Evolutionary conservation across 2,113 vertebrate genomes (phyloP).

Genomic region (Noturus placidus): DNA sequence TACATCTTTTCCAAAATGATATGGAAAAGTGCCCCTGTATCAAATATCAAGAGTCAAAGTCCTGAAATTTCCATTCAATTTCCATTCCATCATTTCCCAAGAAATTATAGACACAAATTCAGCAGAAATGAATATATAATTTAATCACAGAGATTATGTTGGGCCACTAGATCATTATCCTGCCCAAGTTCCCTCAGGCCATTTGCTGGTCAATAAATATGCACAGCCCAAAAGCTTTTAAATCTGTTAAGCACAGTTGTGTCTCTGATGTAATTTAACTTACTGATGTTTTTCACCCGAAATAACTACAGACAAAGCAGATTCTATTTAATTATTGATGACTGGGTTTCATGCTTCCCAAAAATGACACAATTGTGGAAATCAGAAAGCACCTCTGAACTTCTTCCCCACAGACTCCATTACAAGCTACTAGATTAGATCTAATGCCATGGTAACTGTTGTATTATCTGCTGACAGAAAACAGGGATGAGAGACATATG

Average conservation of each 20-base stretch:
- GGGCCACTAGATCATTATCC: slow-evolving; percentile 11
- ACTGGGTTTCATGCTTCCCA: background rate
- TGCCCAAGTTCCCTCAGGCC: slow-evolving; percentile 29
- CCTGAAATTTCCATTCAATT: background rate
- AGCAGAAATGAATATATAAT: slow-evolving; percentile 34
- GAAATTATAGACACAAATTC: background rate
- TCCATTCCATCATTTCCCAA: background rate
- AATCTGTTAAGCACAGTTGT: slow-evolving; percentile 28
- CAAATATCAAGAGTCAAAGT: background rate
- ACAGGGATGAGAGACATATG: background rate
- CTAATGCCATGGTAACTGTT: background rate
- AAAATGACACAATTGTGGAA: slow-evolving; percentile 29
- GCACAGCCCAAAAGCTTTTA: slow-evolving; percentile 39
- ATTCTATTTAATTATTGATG: slow-evolving; percentile 43
- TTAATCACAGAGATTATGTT: slow-evolving; percentile 32
- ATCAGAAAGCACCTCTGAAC: background rate
- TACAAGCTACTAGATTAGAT: slow-evolving; percentile 24
- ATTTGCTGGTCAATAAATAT: slow-evolving; percentile 44
- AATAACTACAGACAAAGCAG: slow-evolving; percentile 23
- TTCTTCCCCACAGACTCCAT: background rate
- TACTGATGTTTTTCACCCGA: background rate
- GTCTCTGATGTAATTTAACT: slow-evolving; percentile 37
- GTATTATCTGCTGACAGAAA: background rate
- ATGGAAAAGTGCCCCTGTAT: background rate
- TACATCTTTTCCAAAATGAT: background rate